Conservation (phyloP, 2,113 vertebrate species). For the Myodes glareolus region DNA sequence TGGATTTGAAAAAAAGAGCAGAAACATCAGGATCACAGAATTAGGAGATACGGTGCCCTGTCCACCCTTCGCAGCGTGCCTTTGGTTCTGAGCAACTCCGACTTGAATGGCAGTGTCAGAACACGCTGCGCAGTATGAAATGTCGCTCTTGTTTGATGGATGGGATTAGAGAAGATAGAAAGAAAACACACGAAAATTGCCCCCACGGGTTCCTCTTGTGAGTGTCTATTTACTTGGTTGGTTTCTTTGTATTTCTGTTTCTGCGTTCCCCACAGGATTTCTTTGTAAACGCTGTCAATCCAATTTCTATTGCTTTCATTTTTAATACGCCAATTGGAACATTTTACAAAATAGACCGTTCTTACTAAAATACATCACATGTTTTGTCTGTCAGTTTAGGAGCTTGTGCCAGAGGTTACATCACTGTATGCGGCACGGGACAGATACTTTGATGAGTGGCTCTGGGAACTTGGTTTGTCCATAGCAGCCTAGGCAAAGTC, state of each 20-base stretch:
- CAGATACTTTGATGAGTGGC: background rate
- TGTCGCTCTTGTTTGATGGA: conserved; percentile 59
- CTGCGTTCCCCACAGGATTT: conserved; percentile 61
- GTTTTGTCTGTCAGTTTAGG: background rate
- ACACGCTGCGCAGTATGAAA: conserved; percentile 35
- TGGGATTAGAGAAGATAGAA: conserved; percentile 71
- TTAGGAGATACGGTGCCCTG: background rate
- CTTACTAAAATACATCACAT: conserved; percentile 44
- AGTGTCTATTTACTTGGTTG: conserved; percentile 46
- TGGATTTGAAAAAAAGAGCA: conserved; percentile 71
- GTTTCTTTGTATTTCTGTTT: conserved; percentile 67
- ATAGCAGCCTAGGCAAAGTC: conserved; percentile 10
- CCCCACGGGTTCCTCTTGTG: conserved; percentile 54
- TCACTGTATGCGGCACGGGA: background rate
- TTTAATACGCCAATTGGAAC: conserved; percentile 48
- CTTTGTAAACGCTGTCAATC: conserved; percentile 66
- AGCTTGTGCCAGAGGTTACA: background rate
- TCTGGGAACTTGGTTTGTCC: background rate
- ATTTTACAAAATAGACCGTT: conserved; percentile 53
- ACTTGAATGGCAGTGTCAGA: conserved; percentile 56
- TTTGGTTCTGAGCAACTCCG: conserved; percentile 39
- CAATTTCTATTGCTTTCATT: conserved; percentile 72
- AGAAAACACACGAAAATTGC: conserved; percentile 67
- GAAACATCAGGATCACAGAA: conserved; percentile 71
- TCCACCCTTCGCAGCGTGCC: conserved; percentile 5